phyloP scores from a whole-genome alignment of 2,888 invertebrate genomes.

The Miltochrista miniata region DNA sequence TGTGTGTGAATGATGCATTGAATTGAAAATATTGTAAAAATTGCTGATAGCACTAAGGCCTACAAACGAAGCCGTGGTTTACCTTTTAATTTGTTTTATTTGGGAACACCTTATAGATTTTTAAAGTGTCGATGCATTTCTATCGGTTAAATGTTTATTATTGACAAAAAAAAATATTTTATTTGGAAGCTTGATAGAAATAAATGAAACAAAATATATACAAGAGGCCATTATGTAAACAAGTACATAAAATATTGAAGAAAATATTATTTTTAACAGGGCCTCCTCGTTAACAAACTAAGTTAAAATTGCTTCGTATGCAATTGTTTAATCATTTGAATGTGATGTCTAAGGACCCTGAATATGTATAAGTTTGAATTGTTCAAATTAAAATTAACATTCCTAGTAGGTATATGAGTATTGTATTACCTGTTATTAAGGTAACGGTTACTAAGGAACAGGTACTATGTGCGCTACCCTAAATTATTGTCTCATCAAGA shows the following conservation, averaged over 20 bases:
- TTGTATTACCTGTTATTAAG: constrained; percentile 20
- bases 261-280: constrained; percentile 23
- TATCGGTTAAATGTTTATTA: constrained; percentile 8
- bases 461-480: constrained; percentile 25
- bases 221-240: constrained; percentile 26
- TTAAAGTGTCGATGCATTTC: constrained; percentile 27
- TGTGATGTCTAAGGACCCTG: constrained; percentile 27
- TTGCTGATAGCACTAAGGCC: not conserved
- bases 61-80: not conserved
- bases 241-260: constrained; percentile 20
- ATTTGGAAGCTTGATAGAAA: constrained; percentile 1
- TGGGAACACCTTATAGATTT: not conserved
- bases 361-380: constrained; percentile 26
- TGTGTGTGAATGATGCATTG: constrained; percentile 13
- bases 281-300: constrained; percentile 29
- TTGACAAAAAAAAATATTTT: no score
- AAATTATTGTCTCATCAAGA: constrained; percentile 38
- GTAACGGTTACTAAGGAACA: constrained; percentile 13
- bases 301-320: constrained; percentile 14
- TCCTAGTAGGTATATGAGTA: constrained; percentile 21
- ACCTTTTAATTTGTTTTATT: not conserved
- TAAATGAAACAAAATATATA: not conserved
- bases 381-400: constrained; percentile 30
- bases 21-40: not conserved
- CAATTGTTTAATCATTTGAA: constrained; percentile 8